Percentiles rank a stretch among this genome's conserved stretches.
These are phyloP conservation scores for Miniopterus natalensis DNA, from an alignment of 2,113 vertebrate species.

Conservation along the genomic window DNA sequence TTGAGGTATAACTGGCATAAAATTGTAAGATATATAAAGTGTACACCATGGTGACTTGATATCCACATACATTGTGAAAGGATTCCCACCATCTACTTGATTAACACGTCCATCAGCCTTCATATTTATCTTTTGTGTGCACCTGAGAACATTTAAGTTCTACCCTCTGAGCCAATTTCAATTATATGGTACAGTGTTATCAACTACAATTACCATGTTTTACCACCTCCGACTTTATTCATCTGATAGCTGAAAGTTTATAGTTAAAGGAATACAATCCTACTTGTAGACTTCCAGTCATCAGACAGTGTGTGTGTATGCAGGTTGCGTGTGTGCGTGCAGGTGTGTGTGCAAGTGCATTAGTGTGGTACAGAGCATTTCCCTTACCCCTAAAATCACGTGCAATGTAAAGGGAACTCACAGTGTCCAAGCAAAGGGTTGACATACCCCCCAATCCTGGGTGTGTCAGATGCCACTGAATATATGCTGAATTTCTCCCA, in stretches of 20 bases:
- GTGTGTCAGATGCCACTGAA: background rate
- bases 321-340: background rate
- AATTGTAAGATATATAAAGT: background rate
- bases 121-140: background rate
- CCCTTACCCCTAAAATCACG: conserved; percentile 63
- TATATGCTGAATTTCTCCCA: background rate
- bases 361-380: background rate
- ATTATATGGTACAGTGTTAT: background rate
- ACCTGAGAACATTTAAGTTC: background rate
- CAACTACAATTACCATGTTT: background rate
- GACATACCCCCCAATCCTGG: conserved; percentile 44
- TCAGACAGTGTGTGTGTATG: background rate
- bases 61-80: background rate
- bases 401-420: background rate
- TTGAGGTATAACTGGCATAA: background rate
- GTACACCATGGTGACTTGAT: background rate
- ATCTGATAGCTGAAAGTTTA: background rate
- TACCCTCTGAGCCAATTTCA: background rate
- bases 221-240: background rate
- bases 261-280: conserved; percentile 71
- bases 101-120: background rate
- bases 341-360: background rate
- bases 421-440: background rate
- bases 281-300: background rate
- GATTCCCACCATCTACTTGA: background rate